Conservation (phyloP, 2,113 vertebrate genomes). For the Engystomops pustulosus region DNA sequence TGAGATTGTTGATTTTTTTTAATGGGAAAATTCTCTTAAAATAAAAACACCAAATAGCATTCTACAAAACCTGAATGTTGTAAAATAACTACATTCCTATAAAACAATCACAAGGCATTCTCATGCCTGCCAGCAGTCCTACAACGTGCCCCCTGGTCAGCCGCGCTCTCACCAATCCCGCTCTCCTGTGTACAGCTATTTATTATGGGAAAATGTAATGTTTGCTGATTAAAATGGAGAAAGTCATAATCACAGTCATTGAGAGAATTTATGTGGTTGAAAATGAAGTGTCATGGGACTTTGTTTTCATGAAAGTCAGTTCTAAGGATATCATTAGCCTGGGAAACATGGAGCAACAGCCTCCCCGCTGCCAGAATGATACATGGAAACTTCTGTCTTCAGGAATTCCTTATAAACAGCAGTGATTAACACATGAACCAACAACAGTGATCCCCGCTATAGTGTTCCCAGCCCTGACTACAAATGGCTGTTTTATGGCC, state of each 20-base stretch:
- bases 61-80: no score
- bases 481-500: background rate
- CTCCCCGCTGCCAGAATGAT: slow-evolving; percentile 30
- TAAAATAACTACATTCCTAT: no score
- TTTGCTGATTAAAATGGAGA: slow-evolving; percentile 32
- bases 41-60: no score
- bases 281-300: slow-evolving; percentile 50
- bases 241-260: slow-evolving; percentile 41
- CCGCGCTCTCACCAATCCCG: background rate
- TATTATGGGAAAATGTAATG: slow-evolving; percentile 42
- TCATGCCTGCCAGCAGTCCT: background rate
- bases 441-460: background rate
- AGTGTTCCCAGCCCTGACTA: background rate
- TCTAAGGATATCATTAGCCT: slow-evolving; percentile 47
- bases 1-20: no score
- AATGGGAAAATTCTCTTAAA: no score
- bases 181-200: slow-evolving; percentile 1
- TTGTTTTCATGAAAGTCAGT: slow-evolving; percentile 36
- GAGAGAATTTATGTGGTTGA: slow-evolving; percentile 20
- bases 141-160: background rate
- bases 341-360: slow-evolving; percentile 28
- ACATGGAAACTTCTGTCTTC: slow-evolving; percentile 23
- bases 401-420: slow-evolving; percentile 28
- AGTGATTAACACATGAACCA: slow-evolving; percentile 23
- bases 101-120: background rate